Conservation (phyloP, 2,888 invertebrate species). For the Pedicia rivosa region DNA sequence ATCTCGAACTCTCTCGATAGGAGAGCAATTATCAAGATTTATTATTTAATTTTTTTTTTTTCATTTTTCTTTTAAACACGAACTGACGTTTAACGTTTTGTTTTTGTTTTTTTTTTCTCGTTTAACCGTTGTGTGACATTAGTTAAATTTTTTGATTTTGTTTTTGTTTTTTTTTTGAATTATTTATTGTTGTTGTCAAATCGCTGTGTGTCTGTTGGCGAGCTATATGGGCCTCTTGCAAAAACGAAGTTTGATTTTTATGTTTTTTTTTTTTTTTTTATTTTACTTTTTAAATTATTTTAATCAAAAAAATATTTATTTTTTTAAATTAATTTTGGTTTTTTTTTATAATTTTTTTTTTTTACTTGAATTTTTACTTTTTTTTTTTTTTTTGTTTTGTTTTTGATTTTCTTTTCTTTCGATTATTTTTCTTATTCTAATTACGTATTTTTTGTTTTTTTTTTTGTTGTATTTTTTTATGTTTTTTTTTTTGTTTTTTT, state of each 20-base stretch:
- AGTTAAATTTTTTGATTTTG: slow-evolving; percentile 12
- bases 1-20: no score
- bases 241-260: slow-evolving; percentile 36
- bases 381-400: slow-evolving; percentile 6
- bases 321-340: slow-evolving; percentile 15
- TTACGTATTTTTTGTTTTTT: slow-evolving; percentile 7
- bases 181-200: slow-evolving; percentile 18
- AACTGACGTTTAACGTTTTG: no score
- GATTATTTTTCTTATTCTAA: slow-evolving; percentile 6
- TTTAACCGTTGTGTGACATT: slow-evolving; percentile 6
- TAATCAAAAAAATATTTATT: slow-evolving; percentile 11
- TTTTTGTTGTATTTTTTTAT: slow-evolving; percentile 6
- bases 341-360: slow-evolving; percentile 7
- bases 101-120: slow-evolving; percentile 2
- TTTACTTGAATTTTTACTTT: slow-evolving; percentile 6
- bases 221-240: slow-evolving; percentile 36
- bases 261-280: slow-evolving; percentile 12
- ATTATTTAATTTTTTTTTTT: no score
- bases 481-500: slow-evolving; percentile 6
- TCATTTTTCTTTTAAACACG: no score
- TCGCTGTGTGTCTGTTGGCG: slow-evolving; percentile 25
- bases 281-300: slow-evolving; percentile 12
- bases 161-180: slow-evolving; percentile 13
- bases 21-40: no score
- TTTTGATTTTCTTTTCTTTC: slow-evolving; percentile 2